Evolutionary conservation across 2,888 invertebrate species (phyloP), one percentile per base, ranked within the genome.

Genomic region (Nemoura dubitans): DNA sequence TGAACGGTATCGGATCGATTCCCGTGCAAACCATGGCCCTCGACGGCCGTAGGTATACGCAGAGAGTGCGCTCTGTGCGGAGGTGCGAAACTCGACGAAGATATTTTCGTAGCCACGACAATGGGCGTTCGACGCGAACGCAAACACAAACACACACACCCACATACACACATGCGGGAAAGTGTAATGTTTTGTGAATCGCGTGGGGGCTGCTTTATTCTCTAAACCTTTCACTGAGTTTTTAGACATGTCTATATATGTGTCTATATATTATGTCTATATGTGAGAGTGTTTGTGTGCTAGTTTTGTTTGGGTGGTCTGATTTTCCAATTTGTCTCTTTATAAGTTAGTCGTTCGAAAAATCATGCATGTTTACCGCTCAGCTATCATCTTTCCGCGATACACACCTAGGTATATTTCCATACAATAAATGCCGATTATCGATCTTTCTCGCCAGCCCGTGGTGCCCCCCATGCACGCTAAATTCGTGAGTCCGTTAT

Each of bases 1-100:
- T 30, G 27, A n/a, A 81, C 30, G 28, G 27, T 30, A 81, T 81
- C n/a, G n/a, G 28, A 81, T 81, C 81, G 81, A 81, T 80, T 26
- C 28, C 26, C 36, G 5, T 10, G 5, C 36, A 3, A 36, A 3
- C 36, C 36, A 3, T 36, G 36, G 36, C n/a, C n/a, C n/a, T n/a
- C n/a, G n/a, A n/a, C n/a, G n/a, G n/a, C n/a, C n/a, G n/a, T n/a
- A n/a, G n/a, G n/a, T n/a, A n/a, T 80, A 14, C 14, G 27, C 25
- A 16, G 30, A 14, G 10, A 29, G 28, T 80, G 29, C 26, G 7
- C 78, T 25, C 29, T 5, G 7, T 78, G 10, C 78, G 78, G 78
- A 28, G 78, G 78, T 78, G 78, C 25, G 27, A 29, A 26, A 2
- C 78, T 10, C 59, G 21, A 3, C 59, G 59, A 21, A 10, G 16